Base-by-base conservation (phyloP, 2,113 vertebrate species). In the Chascanopsetta lugubris region DNA sequence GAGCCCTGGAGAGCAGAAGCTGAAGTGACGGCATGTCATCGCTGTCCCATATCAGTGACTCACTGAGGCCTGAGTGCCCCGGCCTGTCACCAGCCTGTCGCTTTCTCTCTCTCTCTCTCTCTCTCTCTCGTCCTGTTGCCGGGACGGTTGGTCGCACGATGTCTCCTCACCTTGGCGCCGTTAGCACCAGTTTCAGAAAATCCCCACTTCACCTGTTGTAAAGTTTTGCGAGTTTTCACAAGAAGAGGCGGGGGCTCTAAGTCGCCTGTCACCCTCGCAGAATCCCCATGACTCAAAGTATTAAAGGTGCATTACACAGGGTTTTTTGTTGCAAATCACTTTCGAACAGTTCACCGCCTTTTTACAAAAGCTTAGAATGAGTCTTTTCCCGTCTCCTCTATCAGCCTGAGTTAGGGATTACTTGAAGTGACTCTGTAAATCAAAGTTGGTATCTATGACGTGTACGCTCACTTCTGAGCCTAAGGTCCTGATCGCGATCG, bases 41-140 rank as follows among this genome's bases (percentile, higher is more conserved):
- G 1, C 83, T 78, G 82, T 83, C 88, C 82, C 81, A 70, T 85
- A 79, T 80, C 80, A 76, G 81, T 90, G 87, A 89, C 75, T 91
- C 90, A 89, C 75, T 43, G 80, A 85, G 82, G 80, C 88, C 86
- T 17, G 64, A 40, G 72, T 77, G 87, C 83, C 85, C 83, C 57
- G 6, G 83, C 75, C 86, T 89, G 90, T 90, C 88, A 87, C 48
- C 32, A 12, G 48, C 83, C 77, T 85, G 79, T 89, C 87, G 55
- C 78, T 88, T 77, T 87, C 74, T 72, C 57, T 77, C 77, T 85
- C 77, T 89, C 87, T 51, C 78, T 88, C 79, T 87, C 74, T 72
- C 57, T 77, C n/a, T n/a, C n/a, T n/a, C n/a, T n/a, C n/a, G n/a
- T n/a, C n/a, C n/a, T n/a, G n/a, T n/a, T 54, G 75, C 75, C 27